Conservation (phyloP, 2,113 vertebrate genomes). For the Peromyscus leucopus region DNA sequence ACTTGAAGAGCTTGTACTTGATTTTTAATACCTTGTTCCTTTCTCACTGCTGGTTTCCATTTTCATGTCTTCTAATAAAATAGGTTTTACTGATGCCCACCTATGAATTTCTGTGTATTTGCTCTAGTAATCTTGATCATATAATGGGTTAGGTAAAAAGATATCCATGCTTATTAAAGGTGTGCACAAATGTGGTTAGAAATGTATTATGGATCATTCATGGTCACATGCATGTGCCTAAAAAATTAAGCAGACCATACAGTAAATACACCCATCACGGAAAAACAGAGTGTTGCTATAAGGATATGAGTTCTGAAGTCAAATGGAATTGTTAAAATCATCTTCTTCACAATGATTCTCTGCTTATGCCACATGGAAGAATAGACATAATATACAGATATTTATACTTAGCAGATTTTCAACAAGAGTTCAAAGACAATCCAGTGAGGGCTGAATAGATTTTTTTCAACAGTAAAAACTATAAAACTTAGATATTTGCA, state of each 20-base stretch:
- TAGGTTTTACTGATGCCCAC: neutral
- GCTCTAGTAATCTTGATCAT: conserved; percentile 3
- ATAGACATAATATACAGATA: neutral
- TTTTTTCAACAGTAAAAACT: neutral
- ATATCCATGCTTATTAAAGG: neutral
- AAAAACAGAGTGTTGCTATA: neutral
- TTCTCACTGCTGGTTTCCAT: neutral
- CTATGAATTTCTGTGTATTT: neutral
- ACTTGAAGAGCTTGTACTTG: neutral
- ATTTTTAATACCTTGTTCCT: neutral
- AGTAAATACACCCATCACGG: neutral
- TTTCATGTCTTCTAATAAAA: neutral
- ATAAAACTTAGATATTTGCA: neutral
- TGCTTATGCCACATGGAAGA: neutral
- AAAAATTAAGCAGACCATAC: neutral
- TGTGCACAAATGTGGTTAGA: neutral
- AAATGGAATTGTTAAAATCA: neutral
- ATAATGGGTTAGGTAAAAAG: conserved; percentile 3
- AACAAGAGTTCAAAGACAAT: neutral
- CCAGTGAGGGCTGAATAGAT: neutral
- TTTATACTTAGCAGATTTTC: neutral
- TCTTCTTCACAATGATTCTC: neutral
- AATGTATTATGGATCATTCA: neutral
- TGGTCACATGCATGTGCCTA: neutral
- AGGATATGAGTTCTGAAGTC: neutral